A percentile compares a stretch with the other conserved stretches of the same genome.
Conservation (phyloP, 2,888 invertebrate genomes). For the Vesta saturnalis region DNA sequence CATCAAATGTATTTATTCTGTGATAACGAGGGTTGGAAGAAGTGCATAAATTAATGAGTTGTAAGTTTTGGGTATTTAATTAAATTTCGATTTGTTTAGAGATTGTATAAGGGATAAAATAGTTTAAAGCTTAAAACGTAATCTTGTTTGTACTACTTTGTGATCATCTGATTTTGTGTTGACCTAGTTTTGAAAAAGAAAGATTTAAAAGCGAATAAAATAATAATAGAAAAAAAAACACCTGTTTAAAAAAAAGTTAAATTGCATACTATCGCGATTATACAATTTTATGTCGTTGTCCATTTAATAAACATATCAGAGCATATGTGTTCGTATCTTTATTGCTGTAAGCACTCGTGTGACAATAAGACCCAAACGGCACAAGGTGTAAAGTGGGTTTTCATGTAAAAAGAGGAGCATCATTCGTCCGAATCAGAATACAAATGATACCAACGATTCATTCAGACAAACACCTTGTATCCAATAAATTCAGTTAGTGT, state of each 20-base stretch:
- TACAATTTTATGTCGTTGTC: conserved; percentile 57
- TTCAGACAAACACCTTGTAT: conserved; percentile 65
- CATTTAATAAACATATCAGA: conserved; percentile 63
- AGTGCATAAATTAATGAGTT: no score
- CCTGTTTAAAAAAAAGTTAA: conserved; percentile 16
- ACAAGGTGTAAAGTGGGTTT: conserved; percentile 63
- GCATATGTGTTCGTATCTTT: conserved; percentile 57
- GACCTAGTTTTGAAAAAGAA: neutral
- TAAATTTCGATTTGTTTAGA: no score
- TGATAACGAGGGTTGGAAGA: no score
- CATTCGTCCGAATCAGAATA: conserved; percentile 63
- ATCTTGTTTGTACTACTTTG: neutral
- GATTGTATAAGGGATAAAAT: no score
- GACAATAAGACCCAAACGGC: conserved; percentile 58
- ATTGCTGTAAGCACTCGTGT: conserved; percentile 57
- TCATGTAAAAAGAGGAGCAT: conserved; percentile 63
- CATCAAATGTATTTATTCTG: no score
- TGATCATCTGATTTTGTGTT: neutral
- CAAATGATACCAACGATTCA: conserved; percentile 64
- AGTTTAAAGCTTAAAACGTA: no score
- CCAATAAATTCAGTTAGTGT: conserved; percentile 65
- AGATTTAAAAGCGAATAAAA: neutral
- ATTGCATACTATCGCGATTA: conserved; percentile 43
- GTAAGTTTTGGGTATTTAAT: no score
- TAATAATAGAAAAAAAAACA: conserved; percentile 15